phyloP scores from a whole-genome alignment of 2,797 vertebrate species.

The Lates japonicus region DNA sequence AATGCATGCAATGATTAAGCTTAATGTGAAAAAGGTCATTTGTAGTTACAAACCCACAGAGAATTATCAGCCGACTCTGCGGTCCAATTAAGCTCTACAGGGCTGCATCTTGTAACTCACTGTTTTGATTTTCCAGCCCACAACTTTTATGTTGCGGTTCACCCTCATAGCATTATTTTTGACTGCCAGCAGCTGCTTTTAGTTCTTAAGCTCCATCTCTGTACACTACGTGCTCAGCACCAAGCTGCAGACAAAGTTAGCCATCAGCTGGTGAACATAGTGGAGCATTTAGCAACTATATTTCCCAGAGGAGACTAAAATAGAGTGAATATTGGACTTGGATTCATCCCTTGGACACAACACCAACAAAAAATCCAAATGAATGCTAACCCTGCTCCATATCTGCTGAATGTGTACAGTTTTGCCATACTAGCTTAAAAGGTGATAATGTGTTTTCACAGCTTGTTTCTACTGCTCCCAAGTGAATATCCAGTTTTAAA shows the following conservation, averaged over 20 bases:
- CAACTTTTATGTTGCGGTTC: too few species aligned
- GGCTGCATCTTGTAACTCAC: neutral
- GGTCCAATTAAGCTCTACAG: neutral
- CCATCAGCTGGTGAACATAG: neutral
- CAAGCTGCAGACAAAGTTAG: neutral
- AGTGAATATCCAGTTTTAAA: neutral
- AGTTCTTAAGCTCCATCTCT: neutral
- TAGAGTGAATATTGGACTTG: too few species aligned
- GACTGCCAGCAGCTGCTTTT: neutral
- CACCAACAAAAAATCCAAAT: neutral
- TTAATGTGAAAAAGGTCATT: neutral
- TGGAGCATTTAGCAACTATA: neutral
- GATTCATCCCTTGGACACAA: too few species aligned
- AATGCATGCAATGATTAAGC: neutral
- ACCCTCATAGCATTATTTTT: neutral
- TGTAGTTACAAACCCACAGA: neutral
- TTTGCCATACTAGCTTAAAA: neutral
- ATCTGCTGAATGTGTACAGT: neutral
- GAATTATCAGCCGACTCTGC: neutral
- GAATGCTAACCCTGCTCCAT: neutral
- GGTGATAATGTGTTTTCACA: neutral
- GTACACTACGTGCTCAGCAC: neutral
- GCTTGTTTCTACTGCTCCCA: conserved; percentile 4
- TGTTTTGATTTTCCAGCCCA: neutral
- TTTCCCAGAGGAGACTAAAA: neutral